Percentiles rank a stretch among this genome's conserved stretches.
Conservation (phyloP, 2,113 vertebrate genomes). For the Lontra canadensis region DNA sequence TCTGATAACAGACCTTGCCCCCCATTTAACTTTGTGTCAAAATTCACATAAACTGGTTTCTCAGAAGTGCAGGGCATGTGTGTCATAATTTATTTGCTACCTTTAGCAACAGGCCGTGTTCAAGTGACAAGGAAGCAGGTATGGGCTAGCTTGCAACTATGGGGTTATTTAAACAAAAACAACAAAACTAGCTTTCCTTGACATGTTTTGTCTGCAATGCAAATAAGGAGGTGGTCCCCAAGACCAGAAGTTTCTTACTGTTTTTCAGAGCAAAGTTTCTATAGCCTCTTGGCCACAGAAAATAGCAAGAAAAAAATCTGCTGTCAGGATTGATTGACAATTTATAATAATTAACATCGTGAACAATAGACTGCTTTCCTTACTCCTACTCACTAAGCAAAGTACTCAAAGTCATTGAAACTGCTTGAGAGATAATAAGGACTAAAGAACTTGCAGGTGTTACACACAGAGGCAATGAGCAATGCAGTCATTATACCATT, state of each 20-base stretch:
- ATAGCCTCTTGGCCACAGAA: background rate
- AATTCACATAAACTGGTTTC: background rate
- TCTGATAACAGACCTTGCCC: background rate
- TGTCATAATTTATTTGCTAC: background rate
- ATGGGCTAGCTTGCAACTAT: background rate
- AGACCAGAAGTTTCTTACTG: background rate
- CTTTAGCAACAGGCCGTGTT: background rate
- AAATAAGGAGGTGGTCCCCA: background rate
- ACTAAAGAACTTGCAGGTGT: slow-evolving; percentile 61
- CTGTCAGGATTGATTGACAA: slow-evolving; percentile 15
- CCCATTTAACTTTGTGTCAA: background rate
- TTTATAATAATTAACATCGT: slow-evolving; percentile 48
- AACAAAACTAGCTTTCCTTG: background rate
- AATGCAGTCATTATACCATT: slow-evolving; percentile 29
- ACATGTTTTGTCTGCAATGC: background rate
- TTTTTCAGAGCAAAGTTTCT: background rate
- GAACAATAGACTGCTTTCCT: slow-evolving; percentile 39
- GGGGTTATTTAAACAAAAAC: background rate
- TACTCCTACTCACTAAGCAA: slow-evolving; percentile 55
- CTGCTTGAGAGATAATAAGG: slow-evolving; percentile 41
- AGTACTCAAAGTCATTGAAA: slow-evolving; percentile 58
- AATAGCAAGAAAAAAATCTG: background rate
- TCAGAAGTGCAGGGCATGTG: background rate
- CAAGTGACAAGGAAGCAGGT: background rate
- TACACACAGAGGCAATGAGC: slow-evolving; percentile 13